Base-by-base conservation (phyloP, 2,888 invertebrate genomes). In the Tricholauxania praeusta region DNA sequence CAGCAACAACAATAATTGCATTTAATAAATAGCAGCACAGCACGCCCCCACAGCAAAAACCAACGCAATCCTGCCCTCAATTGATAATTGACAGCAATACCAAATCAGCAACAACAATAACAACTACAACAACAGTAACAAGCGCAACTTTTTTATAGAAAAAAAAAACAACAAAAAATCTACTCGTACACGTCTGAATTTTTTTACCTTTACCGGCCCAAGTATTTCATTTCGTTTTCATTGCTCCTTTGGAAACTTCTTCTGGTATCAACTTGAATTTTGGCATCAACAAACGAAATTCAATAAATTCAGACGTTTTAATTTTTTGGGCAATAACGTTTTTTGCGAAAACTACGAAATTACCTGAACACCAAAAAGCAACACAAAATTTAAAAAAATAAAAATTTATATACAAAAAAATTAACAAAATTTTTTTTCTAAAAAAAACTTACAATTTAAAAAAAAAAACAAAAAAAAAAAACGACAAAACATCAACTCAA, bases 271-370 rank as follows among this genome's bases (percentile, higher is more conserved):
- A 39, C 39, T 62, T 78, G 78, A 78, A 77, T 77, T 78, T 80
- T 76, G 76, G 75, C 63, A 65, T 28, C 57, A 51, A 72, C 22
- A 49, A 49, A 48, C 75, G 71, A 76, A 76, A 77, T 74, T 82
- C 80, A 79, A 77, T 77, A 82, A 84, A 83, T 83, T 83, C 83
- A 83, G 83, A 83, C 83, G 84, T 84, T 79, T 76, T 78, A 76
- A 79, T 78, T 81, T 84, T 39, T 39, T 79, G 76, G 83, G 79
- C 79, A 65, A 28, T 59, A 65, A 51, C 59, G 53, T 62, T 70
- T 70, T 70, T 52, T 63, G 70, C 70, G 68, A 70, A 39, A 71
- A 65, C 71, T 71, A 65, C 71, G 57, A 71, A 71, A 71, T 71
- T 65, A 71, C 71, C 71, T 65, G 65, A 71, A 65, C 65, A 59